Conservation (phyloP, 1,140 invertebrate genomes). For the Stegodyphus dumicola region DNA sequence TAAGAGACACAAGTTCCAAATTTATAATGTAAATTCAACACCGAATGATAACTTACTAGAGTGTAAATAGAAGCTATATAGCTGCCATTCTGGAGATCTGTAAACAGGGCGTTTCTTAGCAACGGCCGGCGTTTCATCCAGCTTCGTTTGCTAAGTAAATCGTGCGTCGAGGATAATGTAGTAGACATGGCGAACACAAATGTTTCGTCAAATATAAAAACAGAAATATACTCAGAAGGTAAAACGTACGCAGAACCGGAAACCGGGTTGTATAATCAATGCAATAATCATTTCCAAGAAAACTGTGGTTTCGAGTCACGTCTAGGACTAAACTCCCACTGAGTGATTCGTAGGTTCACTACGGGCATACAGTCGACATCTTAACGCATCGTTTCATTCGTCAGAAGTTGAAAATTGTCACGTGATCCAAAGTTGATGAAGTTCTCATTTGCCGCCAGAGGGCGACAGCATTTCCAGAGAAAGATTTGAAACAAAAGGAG, state of each 20-base stretch:
- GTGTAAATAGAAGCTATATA: slow-evolving; percentile 66
- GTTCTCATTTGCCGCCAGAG: not conserved
- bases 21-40: too few species aligned
- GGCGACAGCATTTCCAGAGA: not conserved
- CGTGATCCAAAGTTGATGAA: not conserved
- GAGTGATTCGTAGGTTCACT: not conserved
- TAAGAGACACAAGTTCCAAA: too few species aligned
- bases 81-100: slow-evolving; percentile 67
- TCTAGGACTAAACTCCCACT: not conserved
- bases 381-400: slow-evolving; percentile 16
- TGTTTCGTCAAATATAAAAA: not conserved
- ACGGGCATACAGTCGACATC: not conserved
- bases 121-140: slow-evolving; percentile 65
- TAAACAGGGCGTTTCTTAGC: slow-evolving; percentile 65
- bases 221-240: not conserved
- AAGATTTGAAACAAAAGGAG: too few species aligned
- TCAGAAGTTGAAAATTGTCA: slow-evolving; percentile 14
- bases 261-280: not conserved
- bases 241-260: not conserved
- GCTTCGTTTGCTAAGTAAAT: slow-evolving; percentile 29
- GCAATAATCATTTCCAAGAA: not conserved
- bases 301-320: not conserved
- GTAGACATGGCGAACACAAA: slow-evolving; percentile 14
- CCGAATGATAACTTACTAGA: slow-evolving; percentile 62
- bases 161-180: slow-evolving; percentile 35